phyloP scores from a whole-genome alignment of 2,888 invertebrate species.

The Meandrusa payeni region DNA sequence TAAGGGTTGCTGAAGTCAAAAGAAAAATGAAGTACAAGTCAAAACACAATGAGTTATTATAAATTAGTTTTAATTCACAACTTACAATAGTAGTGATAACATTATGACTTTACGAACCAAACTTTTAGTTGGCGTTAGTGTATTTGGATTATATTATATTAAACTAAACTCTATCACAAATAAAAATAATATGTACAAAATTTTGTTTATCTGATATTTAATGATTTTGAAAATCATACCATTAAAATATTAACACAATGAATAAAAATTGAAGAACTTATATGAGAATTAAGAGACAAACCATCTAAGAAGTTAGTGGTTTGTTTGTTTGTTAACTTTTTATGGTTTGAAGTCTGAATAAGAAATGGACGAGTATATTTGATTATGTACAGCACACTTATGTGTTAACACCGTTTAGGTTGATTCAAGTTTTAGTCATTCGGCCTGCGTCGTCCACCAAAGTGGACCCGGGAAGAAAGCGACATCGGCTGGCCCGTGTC shows the following conservation, averaged over 20 bases:
- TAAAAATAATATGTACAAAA: conserved; percentile 55
- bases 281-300: too few relatives aligned
- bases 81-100: conserved; percentile 72
- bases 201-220: conserved; percentile 25
- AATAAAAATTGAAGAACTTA: conserved; percentile 7
- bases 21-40: not conserved
- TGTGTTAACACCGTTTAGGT: too few relatives aligned
- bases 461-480: too few relatives aligned
- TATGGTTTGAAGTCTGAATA: not conserved
- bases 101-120: conserved; percentile 76
- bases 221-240: conserved; percentile 25
- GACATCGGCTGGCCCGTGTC: too few relatives aligned
- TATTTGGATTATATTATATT: conserved; percentile 72
- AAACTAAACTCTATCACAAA: conserved; percentile 68
- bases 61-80: conserved; percentile 79
- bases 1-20: too few relatives aligned
- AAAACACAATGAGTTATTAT: conserved; percentile 41
- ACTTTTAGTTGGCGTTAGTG: conserved; percentile 78
- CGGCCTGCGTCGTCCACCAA: too few relatives aligned
- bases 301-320: conserved; percentile 5
- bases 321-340: not conserved
- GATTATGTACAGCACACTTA: too few relatives aligned
- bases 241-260: conserved; percentile 21
- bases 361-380: too few relatives aligned
- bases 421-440: too few relatives aligned